A percentile compares a stretch with the other conserved stretches of the same genome.
phyloP scores from a whole-genome alignment of 2,888 invertebrate genomes.

The Uropetala carovei region DNA sequence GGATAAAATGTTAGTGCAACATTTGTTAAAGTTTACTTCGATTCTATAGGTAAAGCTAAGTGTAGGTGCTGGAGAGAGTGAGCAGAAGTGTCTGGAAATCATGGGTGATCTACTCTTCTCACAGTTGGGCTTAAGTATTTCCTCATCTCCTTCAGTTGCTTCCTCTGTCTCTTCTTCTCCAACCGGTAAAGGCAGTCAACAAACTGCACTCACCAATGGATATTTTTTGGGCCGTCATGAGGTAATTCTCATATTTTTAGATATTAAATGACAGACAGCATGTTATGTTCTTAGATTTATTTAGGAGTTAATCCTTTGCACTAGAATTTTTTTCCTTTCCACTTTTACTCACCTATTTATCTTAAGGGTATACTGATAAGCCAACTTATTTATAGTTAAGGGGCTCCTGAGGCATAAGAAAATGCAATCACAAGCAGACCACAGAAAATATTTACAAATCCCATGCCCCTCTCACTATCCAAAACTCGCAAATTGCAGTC shows the following conservation, averaged over 20 bases:
- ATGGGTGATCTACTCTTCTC: slow-evolving; percentile 85
- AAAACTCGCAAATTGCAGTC: too few species aligned
- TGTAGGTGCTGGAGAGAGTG: slow-evolving; percentile 42
- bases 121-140: slow-evolving; percentile 79
- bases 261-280: not conserved
- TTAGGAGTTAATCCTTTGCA: too few species aligned
- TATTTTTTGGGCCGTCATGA: slow-evolving; percentile 90
- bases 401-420: too few species aligned
- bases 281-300: not conserved
- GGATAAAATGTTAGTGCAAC: not conserved
- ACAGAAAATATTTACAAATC: too few species aligned
- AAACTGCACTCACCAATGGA: slow-evolving; percentile 76
- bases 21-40: not conserved
- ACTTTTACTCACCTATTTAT: too few species aligned
- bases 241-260: slow-evolving; percentile 76
- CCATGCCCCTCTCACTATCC: too few species aligned
- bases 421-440: too few species aligned
- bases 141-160: slow-evolving; percentile 23
- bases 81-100: slow-evolving; percentile 79
- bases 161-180: slow-evolving; percentile 72
- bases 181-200: slow-evolving; percentile 74
- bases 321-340: too few species aligned
- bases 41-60: slow-evolving; percentile 82
- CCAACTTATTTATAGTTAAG: too few species aligned
- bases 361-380: too few species aligned